Base-by-base conservation (phyloP, 2,888 invertebrate genomes). In the Cryptus viduatorius region DNA sequence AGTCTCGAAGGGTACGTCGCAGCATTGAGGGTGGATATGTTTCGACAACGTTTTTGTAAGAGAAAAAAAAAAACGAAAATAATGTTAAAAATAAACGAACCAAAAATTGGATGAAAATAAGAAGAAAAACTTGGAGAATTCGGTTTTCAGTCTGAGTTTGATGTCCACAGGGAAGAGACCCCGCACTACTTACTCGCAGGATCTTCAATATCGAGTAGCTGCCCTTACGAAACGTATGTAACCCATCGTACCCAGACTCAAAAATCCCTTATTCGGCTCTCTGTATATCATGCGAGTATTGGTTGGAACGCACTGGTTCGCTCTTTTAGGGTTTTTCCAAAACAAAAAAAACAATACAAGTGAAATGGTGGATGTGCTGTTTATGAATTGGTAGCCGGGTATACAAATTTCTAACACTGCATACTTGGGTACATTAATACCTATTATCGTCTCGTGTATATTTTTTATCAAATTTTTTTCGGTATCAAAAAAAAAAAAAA, bases 221-320 rank as follows among this genome's bases (percentile, higher is more conserved):
- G 92, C 91, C 82, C 92, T 94, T 92, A 94, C 92, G 92, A 92
- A 94, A 94, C 92, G 94, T 94, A 94, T 93, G 94, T 94, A 94
- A 91, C 87, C 88, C 61, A 24, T 56, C 69, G 84, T 82, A 86
- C 84, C 73, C 84, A 89, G 79, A 81, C 64, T 64, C 77, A 82
- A 76, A 78, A 81, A 75, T 42, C 48, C 59, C 46, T 72, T 78
- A 75, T 72, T 79, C 77, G 83, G 67, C 61, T 61, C 77, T 83
- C 77, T 83, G 56, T 82, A 79, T 72, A 78, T 59, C 73, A 64
- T 75, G 77, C 50, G 48, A 64, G 69, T 72, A 42, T 59, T 76
- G 50, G 65, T 86, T 85, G 87, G 88, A 86, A 85, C 87, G 79
- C 83, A 83, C 81, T 88, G 89, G 89, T 88, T 88, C 82, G 75